Evolutionary conservation across 2,113 vertebrate species (phyloP), one percentile per base, ranked within the genome.

Genomic region (Excalfactoria chinensis): DNA sequence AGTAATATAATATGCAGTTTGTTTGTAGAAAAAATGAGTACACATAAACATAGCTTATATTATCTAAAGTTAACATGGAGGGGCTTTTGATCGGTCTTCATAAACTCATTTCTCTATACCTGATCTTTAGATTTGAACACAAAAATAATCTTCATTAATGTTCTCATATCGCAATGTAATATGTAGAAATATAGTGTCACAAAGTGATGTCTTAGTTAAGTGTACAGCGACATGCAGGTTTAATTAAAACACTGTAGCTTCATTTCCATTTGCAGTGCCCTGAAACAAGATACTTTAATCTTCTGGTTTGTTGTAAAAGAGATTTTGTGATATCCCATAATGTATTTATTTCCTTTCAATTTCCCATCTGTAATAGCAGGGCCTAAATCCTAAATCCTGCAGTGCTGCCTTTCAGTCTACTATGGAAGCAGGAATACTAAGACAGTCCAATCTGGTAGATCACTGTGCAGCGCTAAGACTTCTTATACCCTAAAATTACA

Each of bases 401-500:
- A 58, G 26, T 73, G 12, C 25, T 32, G 55, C 48, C 44, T 84
- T 89, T 75, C 25, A 73, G 21, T 68, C 62, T 88, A 62, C 21
- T 19, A 4, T 32, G 30, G 55, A 72, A 72, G n/a, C 32, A 32
- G 26, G 56, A 43, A 84, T 21, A 62, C 23, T 78, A 35, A 58
- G 18, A 43, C 10, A 22, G 6, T 30, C 11, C 9, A 44, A 9
- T 19, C 13, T 4, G 1, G 5, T 0, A 51, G 21, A 46, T 72
- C 2, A 2, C 37, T 34, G 7, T 44, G 23, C 18, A 13, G 15
- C 30, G 18, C 32, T 82, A 55, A 8, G 14, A 34, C 30, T 26
- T 58, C 43, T 40, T 72, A 13, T 53, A 5, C 44, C 37, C 32
- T 70, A 30, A 90, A 84, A 82, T 21, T 16, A 66, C 85, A 76